Conservation (phyloP, 2,888 invertebrate species). For the Diplazon laetatorius region DNA sequence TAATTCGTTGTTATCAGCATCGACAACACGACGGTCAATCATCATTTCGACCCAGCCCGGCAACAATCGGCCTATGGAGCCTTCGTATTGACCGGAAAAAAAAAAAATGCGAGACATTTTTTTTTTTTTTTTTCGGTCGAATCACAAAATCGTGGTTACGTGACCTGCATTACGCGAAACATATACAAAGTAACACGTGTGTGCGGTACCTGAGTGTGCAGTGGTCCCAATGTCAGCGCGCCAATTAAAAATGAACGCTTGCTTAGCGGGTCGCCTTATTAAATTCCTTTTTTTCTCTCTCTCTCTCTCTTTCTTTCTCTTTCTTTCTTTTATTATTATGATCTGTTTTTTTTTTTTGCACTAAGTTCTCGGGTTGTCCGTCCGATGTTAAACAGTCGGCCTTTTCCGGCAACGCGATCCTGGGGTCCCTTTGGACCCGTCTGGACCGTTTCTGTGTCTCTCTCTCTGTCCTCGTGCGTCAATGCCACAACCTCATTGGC, state of each 20-base stretch:
- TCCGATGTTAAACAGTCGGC: too few species aligned
- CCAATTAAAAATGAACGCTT: constrained; percentile 75
- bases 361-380: too few species aligned
- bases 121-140: too few species aligned
- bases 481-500: constrained; percentile 23
- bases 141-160: constrained; percentile 11
- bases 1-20: too few species aligned
- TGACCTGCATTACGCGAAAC: constrained; percentile 33
- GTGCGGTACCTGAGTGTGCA: constrained; percentile 64
- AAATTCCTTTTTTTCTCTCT: constrained; percentile 53
- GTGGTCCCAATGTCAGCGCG: constrained; percentile 72
- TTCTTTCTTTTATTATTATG: too few species aligned
- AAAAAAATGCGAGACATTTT: too few species aligned
- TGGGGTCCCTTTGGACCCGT: constrained; percentile 30
- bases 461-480: constrained; percentile 40
- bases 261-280: constrained; percentile 69
- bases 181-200: neutral
- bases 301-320: constrained; percentile 23
- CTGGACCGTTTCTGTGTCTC: too few species aligned
- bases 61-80: too few species aligned
- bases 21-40: too few species aligned
- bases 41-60: too few species aligned
- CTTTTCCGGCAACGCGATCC: constrained; percentile 20
- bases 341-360: too few species aligned
- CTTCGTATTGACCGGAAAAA: neutral